Evolutionary conservation across 2,797 vertebrate species (phyloP).

Genomic region (Eupleurogrammus muticus): DNA sequence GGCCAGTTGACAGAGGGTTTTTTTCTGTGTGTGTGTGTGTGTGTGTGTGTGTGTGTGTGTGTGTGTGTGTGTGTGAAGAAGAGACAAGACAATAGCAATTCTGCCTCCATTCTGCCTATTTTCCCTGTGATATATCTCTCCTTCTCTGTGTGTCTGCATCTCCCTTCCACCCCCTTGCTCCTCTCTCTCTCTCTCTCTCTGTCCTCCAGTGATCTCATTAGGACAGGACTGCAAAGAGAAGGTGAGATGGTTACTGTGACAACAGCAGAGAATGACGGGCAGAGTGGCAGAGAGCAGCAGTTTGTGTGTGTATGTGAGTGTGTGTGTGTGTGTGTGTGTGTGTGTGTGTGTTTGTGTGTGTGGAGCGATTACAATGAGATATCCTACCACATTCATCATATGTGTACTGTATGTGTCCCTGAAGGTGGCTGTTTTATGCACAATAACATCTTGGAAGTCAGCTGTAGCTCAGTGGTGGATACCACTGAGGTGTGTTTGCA

Average conservation of each 20-base stretch:
- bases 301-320: slow-evolving; percentile 11
- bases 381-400: slow-evolving; percentile 33
- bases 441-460: slow-evolving; percentile 18
- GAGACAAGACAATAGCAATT: slow-evolving; percentile 68
- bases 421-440: slow-evolving; percentile 26
- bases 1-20: slow-evolving; percentile 42
- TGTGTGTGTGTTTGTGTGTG: slow-evolving; percentile 28
- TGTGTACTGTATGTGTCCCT: slow-evolving; percentile 17
- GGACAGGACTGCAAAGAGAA: slow-evolving; percentile 80
- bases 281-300: slow-evolving; percentile 53
- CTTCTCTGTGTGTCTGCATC: slow-evolving; percentile 69
- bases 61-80: slow-evolving; percentile 50
- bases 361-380: slow-evolving; percentile 32
- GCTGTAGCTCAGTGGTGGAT: slow-evolving; percentile 25
- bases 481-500: slow-evolving; percentile 2
- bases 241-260: slow-evolving; percentile 87
- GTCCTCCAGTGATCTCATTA: slow-evolving; percentile 84
- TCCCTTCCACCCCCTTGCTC: slow-evolving; percentile 57
- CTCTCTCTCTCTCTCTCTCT: slow-evolving; percentile 54
- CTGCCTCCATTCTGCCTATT: slow-evolving; percentile 63
- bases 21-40: slow-evolving; percentile 16
- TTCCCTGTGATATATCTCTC: slow-evolving; percentile 70
- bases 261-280: slow-evolving; percentile 79
- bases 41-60: too few relatives aligned
- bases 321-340: slow-evolving; percentile 14